Evolutionary conservation across 2,888 invertebrate genomes (phyloP).

Genomic region (Platypus cylindrus): DNA sequence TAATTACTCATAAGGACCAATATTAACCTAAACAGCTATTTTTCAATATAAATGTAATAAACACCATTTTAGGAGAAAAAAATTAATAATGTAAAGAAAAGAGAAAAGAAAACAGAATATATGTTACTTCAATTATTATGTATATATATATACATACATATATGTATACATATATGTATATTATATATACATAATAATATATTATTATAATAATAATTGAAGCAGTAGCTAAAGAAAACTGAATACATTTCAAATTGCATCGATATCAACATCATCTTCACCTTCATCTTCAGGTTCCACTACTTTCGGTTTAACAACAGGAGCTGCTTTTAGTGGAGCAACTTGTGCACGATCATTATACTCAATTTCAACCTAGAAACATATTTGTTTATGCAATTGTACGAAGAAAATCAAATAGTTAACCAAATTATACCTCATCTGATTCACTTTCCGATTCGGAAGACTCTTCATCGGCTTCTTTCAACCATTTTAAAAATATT

Average conservation of each 20-base stretch:
- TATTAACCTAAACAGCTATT: slow-evolving; percentile 17
- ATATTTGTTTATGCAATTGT: background rate
- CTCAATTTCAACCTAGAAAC: slow-evolving; percentile 53
- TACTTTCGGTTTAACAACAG: slow-evolving; percentile 29
- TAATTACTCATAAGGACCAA: slow-evolving; percentile 7
- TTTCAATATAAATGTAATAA: slow-evolving; percentile 16
- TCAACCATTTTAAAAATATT: slow-evolving; percentile 93
- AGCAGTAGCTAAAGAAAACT: too few species aligned
- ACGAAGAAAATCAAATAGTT: background rate
- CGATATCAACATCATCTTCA: slow-evolving; percentile 79
- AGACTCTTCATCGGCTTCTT: slow-evolving; percentile 92
- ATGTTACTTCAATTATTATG: too few species aligned
- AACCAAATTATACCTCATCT: slow-evolving; percentile 34
- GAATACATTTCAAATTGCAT: slow-evolving; percentile 85
- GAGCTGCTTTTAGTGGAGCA: slow-evolving; percentile 45
- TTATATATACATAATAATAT: background rate
- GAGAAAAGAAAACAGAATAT: too few species aligned
- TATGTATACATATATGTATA: background rate
- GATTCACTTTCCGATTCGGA: slow-evolving; percentile 65
- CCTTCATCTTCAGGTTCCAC: slow-evolving; percentile 54
- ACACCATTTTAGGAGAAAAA: slow-evolving; percentile 14
- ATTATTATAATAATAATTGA: too few species aligned
- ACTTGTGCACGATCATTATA: slow-evolving; percentile 78
- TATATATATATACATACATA: too few species aligned
- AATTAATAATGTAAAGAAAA: slow-evolving; percentile 16